Percentiles rank a stretch among this genome's conserved stretches.
These are phyloP conservation scores for Platygyra sinensis DNA, from an alignment of 64 coral and sea anemone species.

Conservation along the genomic window DNA sequence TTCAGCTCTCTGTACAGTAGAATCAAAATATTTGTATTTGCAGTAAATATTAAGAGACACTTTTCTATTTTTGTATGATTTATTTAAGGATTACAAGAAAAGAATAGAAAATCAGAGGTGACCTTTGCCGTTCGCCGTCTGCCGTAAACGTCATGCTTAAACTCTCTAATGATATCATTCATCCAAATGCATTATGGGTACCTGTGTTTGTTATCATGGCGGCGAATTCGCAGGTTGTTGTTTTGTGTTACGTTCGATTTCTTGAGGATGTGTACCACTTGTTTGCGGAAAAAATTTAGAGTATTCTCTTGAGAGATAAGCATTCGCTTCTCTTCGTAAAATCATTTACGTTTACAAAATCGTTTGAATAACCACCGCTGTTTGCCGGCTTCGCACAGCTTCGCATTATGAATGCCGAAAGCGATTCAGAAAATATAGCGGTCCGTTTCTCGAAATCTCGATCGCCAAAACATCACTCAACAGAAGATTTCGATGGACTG, in stretches of 20 bases:
- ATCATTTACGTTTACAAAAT: neutral
- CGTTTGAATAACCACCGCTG: neutral
- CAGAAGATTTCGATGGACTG: neutral
- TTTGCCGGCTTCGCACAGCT: neutral
- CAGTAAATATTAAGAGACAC: too few relatives aligned
- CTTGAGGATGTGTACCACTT: neutral
- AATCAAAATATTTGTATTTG: too few relatives aligned
- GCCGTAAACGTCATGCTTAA: too few relatives aligned
- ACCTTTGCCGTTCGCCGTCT: too few relatives aligned
- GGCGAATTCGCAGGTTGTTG: neutral
- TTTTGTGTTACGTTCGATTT: neutral
- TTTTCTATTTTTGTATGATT: too few relatives aligned
- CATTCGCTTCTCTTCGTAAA: neutral
- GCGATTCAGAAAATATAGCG: neutral
- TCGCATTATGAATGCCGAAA: neutral
- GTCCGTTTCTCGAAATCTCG: conserved; percentile 17
- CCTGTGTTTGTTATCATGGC: neutral
- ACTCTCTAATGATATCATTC: too few relatives aligned
- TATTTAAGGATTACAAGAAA: too few relatives aligned
- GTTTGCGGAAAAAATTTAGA: neutral
- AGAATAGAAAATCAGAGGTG: too few relatives aligned
- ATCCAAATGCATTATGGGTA: neutral
- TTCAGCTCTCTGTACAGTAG: too few relatives aligned
- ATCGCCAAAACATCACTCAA: neutral
- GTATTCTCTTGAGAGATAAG: neutral